phyloP scores from a whole-genome alignment of 2,797 vertebrate species.

The Alosa sapidissima region DNA sequence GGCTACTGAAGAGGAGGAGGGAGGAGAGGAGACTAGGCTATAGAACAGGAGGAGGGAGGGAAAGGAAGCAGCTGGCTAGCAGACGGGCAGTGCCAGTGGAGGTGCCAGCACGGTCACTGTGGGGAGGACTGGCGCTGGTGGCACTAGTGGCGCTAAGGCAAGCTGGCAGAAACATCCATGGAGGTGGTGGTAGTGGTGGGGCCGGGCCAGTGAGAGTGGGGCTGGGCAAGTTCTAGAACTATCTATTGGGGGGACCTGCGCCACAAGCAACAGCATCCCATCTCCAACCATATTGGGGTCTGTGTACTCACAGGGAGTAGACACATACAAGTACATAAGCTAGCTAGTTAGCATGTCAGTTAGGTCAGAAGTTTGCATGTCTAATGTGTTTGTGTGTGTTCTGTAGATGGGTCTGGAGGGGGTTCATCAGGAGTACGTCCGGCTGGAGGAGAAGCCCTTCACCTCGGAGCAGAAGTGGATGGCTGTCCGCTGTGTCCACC shows the following conservation, averaged over 20 bases:
- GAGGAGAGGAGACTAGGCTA: background rate
- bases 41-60: background rate
- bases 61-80: background rate
- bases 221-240: no score
- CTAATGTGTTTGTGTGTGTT: slow-evolving; percentile 1
- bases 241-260: no score
- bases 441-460: slow-evolving; percentile 90
- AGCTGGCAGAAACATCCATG: no score
- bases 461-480: slow-evolving; percentile 97
- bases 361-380: background rate
- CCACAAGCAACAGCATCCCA: no score
- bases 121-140: no score
- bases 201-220: background rate
- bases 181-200: no score
- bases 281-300: no score
- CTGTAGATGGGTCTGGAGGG: slow-evolving; percentile 89
- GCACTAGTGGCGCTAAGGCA: no score
- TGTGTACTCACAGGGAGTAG: background rate
- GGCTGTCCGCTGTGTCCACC: slow-evolving; percentile 91
- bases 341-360: no score
- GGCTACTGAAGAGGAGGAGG: background rate
- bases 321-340: no score
- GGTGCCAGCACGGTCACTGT: background rate
- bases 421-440: slow-evolving; percentile 87
- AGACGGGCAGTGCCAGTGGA: background rate